Percentiles rank a stretch among this genome's conserved stretches.
phyloP scores from a whole-genome alignment of 2,888 invertebrate genomes.

The Temnothorax rugatulus region DNA sequence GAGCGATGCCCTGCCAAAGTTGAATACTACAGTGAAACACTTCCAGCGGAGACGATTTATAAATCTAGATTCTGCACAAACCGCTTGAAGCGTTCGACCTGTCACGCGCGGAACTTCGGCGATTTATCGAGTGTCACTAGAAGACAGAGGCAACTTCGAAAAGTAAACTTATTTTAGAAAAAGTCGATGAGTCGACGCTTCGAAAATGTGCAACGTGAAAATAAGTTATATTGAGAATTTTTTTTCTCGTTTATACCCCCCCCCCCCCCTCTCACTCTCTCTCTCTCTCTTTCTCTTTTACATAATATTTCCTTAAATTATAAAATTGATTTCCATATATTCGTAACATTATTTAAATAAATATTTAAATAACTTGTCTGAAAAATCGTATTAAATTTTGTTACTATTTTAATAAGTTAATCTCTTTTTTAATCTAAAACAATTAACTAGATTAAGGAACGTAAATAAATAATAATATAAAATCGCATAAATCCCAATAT shows the following conservation, averaged over 20 bases:
- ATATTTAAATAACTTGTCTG: background rate
- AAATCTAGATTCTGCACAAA: constrained; percentile 52
- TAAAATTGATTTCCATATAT: constrained; percentile 8
- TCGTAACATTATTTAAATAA: background rate
- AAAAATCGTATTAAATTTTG: background rate
- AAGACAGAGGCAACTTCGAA: constrained; percentile 45
- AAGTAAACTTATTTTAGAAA: constrained; percentile 41
- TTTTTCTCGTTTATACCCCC: background rate
- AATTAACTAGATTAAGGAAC: background rate
- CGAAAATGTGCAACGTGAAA: constrained; percentile 17
- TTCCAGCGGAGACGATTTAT: constrained; percentile 48
- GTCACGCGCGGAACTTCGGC: constrained; percentile 49
- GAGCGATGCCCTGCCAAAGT: constrained; percentile 43
- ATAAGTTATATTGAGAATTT: constrained; percentile 18
- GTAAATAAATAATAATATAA: background rate
- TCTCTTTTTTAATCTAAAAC: background rate
- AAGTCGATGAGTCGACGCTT: constrained; percentile 30
- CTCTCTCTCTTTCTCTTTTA: background rate
- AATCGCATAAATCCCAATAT: background rate
- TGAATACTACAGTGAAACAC: constrained; percentile 49
- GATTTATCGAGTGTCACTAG: constrained; percentile 55
- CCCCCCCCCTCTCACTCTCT: no score
- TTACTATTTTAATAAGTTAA: background rate
- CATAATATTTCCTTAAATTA: background rate
- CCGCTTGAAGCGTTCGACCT: constrained; percentile 48